These are phyloP conservation scores for Glyptemys insculpta DNA, from an alignment of 2,797 vertebrate species.

Conservation along the genomic window DNA sequence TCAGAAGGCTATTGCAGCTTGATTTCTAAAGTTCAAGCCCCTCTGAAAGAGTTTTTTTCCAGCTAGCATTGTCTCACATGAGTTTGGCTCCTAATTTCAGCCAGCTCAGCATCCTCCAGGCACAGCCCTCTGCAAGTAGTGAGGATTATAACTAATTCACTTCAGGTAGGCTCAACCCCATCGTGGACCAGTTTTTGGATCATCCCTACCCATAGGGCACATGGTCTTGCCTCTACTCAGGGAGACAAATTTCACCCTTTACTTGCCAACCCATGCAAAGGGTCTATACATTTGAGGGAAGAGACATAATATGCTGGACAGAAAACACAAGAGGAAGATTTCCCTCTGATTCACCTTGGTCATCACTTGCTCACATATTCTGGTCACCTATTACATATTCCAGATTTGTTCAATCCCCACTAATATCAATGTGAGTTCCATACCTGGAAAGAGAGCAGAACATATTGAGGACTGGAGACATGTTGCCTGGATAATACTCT, in stretches of 20 bases:
- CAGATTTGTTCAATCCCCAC: not conserved
- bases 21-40: not conserved
- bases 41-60: not conserved
- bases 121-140: not conserved
- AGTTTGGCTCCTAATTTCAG: not conserved
- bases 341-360: not conserved
- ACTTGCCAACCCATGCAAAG: not conserved
- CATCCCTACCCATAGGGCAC: slow-evolving; percentile 3
- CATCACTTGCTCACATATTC: not conserved
- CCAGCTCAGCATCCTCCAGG: not conserved
- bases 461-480: not conserved
- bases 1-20: not conserved
- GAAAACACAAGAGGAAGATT: not conserved
- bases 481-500: not conserved
- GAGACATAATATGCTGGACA: not conserved
- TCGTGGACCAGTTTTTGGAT: slow-evolving; percentile 6
- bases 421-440: not conserved
- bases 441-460: fast-evolving
- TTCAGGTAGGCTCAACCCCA: slow-evolving; percentile 11
- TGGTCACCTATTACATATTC: not conserved
- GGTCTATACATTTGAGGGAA: not conserved
- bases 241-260: slow-evolving; percentile 5
- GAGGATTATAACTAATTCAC: slow-evolving; percentile 44
- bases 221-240: not conserved
- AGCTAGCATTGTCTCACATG: not conserved